Evolutionary conservation across 2,888 invertebrate genomes (phyloP).

Genomic region (Spisula solida): DNA sequence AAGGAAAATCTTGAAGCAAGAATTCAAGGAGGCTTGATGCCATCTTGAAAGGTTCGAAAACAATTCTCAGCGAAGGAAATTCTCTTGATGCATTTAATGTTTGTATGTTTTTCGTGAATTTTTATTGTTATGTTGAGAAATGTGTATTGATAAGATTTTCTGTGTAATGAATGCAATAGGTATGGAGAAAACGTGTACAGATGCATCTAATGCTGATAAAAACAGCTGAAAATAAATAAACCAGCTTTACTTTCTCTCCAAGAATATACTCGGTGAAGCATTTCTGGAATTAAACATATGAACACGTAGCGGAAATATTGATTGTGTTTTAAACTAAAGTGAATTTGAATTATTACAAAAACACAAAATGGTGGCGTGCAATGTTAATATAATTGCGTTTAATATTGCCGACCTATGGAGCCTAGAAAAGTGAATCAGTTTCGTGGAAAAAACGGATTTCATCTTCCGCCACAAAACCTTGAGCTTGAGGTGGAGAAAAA

Average conservation of each 20-base stretch:
- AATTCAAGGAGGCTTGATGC: no score
- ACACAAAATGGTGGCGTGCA: background rate
- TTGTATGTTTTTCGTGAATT: background rate
- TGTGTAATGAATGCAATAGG: background rate
- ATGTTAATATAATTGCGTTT: slow-evolving; percentile 11
- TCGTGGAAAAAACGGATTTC: slow-evolving; percentile 68
- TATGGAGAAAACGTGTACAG: background rate
- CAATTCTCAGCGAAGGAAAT: background rate
- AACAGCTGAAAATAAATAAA: background rate
- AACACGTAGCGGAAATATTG: background rate
- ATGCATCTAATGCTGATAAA: background rate
- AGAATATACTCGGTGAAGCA: background rate
- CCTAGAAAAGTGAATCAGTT: slow-evolving; percentile 52
- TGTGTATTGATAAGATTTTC: background rate
- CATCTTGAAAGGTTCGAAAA: no score
- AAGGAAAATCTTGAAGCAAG: no score
- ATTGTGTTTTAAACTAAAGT: slow-evolving; percentile 19
- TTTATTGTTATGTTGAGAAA: background rate
- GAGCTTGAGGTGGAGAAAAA: slow-evolving; percentile 72
- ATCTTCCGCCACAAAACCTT: slow-evolving; percentile 62
- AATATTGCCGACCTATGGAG: slow-evolving; percentile 55
- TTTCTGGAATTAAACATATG: slow-evolving; percentile 7
- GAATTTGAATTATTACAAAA: background rate
- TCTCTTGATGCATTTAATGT: background rate
- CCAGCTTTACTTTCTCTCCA: background rate